Evolutionary conservation across 2,113 vertebrate genomes (phyloP).

Genomic region (Eclectus roratus): DNA sequence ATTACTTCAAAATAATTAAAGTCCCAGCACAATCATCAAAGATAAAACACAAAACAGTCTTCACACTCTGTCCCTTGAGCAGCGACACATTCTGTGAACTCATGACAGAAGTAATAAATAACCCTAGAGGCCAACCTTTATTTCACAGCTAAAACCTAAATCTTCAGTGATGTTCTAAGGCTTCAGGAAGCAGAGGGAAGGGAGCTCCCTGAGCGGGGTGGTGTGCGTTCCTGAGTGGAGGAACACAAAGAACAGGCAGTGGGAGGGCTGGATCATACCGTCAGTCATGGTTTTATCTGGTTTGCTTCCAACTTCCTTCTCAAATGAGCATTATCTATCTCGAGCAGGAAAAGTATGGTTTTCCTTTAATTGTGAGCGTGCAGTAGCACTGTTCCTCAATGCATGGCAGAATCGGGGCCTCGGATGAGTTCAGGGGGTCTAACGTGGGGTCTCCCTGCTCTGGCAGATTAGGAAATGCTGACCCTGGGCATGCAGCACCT

Average conservation of each 20-base stretch:
- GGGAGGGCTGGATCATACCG: not conserved
- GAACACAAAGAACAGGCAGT: not conserved
- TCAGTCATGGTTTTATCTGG: not conserved
- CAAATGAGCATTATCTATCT: not conserved
- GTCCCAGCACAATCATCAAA: constrained; percentile 5
- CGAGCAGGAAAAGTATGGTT: not conserved
- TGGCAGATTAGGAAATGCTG: not conserved
- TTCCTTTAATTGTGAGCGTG: constrained; percentile 56
- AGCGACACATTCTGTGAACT: not conserved
- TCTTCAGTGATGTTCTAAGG: not conserved
- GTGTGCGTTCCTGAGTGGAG: not conserved
- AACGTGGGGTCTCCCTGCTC: not conserved
- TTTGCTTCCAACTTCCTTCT: constrained; percentile 52
- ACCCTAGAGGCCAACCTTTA: constrained; percentile 17
- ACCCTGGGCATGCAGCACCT: not conserved
- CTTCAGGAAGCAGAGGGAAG: not conserved
- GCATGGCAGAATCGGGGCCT: not conserved
- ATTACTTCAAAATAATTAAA: constrained; percentile 12
- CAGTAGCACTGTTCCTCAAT: not conserved
- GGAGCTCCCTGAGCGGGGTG: not conserved
- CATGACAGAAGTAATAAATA: not conserved
- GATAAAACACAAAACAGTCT: constrained; percentile 27
- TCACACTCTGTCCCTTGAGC: not conserved
- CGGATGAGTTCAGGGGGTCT: fast-evolving
- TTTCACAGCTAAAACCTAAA: constrained; percentile 12